Evolutionary conservation across 2,888 invertebrate species (phyloP).

Genomic region (Heliconius charithonia): DNA sequence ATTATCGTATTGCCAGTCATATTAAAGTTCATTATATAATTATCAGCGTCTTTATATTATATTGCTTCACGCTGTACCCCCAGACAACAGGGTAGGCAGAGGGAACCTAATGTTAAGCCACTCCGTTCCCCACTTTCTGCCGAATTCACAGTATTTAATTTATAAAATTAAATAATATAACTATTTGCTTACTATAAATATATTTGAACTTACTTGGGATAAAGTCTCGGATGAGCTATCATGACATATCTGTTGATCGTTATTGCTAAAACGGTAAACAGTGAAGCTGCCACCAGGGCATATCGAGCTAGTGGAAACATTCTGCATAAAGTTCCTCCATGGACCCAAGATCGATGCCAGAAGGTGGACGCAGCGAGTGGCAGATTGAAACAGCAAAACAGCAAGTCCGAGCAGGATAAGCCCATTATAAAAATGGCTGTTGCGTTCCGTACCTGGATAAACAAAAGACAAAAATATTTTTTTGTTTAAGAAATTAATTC

Average conservation of each 20-base stretch:
- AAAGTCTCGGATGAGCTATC: constrained; percentile 91
- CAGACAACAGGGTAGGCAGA: no score
- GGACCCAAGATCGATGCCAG: constrained; percentile 87
- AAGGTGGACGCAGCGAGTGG: constrained; percentile 91
- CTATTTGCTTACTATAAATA: no score
- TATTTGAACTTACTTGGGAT: constrained; percentile 86
- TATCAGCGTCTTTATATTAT: not conserved
- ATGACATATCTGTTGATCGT: constrained; percentile 93
- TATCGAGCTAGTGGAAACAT: constrained; percentile 91
- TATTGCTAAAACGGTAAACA: constrained; percentile 91
- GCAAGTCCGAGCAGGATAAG: constrained; percentile 89
- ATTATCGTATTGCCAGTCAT: not conserved
- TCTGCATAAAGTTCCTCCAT: constrained; percentile 87
- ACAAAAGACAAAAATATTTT: constrained; percentile 32
- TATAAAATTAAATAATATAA: not conserved
- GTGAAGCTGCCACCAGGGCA: constrained; percentile 89
- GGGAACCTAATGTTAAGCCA: no score
- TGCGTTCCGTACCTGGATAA: constrained; percentile 88
- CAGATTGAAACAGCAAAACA: constrained; percentile 92
- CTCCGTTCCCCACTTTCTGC: no score
- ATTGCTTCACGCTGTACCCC: no score
- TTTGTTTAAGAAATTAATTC: not conserved
- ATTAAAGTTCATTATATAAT: not conserved
- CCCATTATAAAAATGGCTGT: constrained; percentile 93
- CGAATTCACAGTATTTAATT: not conserved